phyloP scores from a whole-genome alignment of 1,140 invertebrate species.

The Philaenus spumarius region DNA sequence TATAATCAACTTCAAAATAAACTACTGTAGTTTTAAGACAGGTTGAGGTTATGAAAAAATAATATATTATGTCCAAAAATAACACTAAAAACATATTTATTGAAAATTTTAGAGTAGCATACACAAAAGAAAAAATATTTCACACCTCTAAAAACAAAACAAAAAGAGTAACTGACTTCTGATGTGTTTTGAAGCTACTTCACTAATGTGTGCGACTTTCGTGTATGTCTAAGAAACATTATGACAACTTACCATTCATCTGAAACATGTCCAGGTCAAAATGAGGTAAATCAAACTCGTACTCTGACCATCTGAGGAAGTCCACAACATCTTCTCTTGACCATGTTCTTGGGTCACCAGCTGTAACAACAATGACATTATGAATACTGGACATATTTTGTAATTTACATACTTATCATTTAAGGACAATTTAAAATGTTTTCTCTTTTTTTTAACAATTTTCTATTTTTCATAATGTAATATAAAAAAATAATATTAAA shows the following conservation, averaged over 20 bases:
- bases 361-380: conserved; percentile 42
- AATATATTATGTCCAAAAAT: background rate
- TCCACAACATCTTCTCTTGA: conserved; percentile 80
- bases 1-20: too few species aligned
- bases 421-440: too few species aligned
- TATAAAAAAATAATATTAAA: background rate
- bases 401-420: too few species aligned
- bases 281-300: conserved; percentile 85
- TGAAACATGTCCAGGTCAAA: conserved; percentile 93
- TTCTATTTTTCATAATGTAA: background rate
- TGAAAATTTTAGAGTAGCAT: conserved; percentile 5
- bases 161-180: too few species aligned
- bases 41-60: background rate
- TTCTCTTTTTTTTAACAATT: too few species aligned
- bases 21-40: too few species aligned
- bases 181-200: too few species aligned
- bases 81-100: background rate
- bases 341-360: conserved; percentile 84
- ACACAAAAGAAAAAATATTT: background rate
- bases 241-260: conserved; percentile 77
- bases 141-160: background rate
- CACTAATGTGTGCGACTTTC: too few species aligned
- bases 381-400: too few species aligned
- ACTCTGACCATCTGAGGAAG: conserved; percentile 86
- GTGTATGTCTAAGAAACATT: background rate